Evolutionary conservation across 2,113 vertebrate genomes (phyloP), one percentile per base, ranked within the genome.

Genomic region (Ivindomyrus marchei): DNA sequence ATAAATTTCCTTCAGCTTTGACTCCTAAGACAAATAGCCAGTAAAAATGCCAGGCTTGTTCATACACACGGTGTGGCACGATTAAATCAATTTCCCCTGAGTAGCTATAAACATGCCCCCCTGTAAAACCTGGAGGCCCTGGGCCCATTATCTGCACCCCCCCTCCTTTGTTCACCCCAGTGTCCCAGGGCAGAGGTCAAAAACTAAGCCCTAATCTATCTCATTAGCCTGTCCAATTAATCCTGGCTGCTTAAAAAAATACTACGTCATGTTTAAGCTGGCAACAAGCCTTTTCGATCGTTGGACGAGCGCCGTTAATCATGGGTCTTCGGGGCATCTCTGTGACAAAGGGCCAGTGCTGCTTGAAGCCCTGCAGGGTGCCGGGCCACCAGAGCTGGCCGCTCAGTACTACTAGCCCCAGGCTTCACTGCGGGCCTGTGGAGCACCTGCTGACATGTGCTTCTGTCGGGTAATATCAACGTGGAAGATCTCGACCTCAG

Each of bases 11-110:
- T 70, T 91, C 91, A 92, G 94, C 94, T 94, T 94, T 95, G 96
- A 96, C 95, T 95, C 92, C 92, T 92, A 94, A 96, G 96, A 97
- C 96, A 96, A 96, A 96, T 95, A 94, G 97, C 93, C 97, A 97
- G 98, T 98, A 98, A 98, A 99, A 98, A 97, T 98, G 97, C 97
- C 97, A 96, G 94, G 96, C 96, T 97, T 97, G 96, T 97, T 97
- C 95, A 95, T 96, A 96, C 95, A 97, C 96, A 97, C 89, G 93
- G 97, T 97, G 97, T 96, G 97, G 97, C 96, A 95, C 97, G 97
- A 97, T 98, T 97, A 98, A 97, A 98, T 99, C 98, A 98, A 98
- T 99, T 98, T 97, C 96, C 96, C 97, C 96, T 98, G 98, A 98
- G 97, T 97, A 98, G 97, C 96, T 97, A 98, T 99, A 98, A 99